Evolutionary conservation across 2,113 vertebrate species (phyloP).

Genomic region (Forbesichthys papilliferus): DNA sequence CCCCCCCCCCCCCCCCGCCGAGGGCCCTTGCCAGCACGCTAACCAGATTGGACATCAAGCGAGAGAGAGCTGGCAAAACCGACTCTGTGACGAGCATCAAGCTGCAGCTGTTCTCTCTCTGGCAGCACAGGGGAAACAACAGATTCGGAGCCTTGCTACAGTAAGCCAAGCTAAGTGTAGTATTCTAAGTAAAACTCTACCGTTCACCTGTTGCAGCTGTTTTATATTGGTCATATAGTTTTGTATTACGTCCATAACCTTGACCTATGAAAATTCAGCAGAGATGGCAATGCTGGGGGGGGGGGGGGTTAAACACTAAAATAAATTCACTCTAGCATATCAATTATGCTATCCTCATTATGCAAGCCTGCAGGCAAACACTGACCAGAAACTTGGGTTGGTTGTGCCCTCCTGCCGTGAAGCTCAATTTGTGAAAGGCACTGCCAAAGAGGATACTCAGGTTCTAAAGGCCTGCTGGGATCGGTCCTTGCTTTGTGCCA

Average conservation of each 20-base stretch:
- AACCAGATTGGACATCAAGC: slow-evolving; percentile 14
- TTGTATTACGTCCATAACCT: neutral
- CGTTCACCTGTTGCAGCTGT: slow-evolving; percentile 9
- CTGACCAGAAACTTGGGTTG: slow-evolving; percentile 5
- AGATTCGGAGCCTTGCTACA: neutral
- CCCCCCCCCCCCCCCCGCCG: too few relatives aligned
- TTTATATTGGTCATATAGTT: neutral
- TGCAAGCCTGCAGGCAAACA: slow-evolving; percentile 5
- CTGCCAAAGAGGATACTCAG: neutral
- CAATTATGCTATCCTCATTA: slow-evolving; percentile 42
- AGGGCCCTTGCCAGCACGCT: slow-evolving; percentile 10
- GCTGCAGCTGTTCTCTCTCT: slow-evolving; percentile 33
- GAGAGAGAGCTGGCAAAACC: neutral
- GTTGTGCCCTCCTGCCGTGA: neutral
- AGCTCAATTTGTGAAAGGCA: neutral
- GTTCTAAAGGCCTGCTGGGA: neutral
- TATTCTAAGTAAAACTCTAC: neutral
- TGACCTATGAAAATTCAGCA: slow-evolving; percentile 8
- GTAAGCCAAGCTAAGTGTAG: neutral
- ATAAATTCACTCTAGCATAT: slow-evolving; percentile 14
- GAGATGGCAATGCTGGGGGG: neutral
- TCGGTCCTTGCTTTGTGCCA: neutral
- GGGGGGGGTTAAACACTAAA: neutral
- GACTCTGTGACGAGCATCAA: slow-evolving; percentile 17
- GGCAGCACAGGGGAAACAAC: neutral